A percentile compares a stretch with the other conserved stretches of the same genome.
Evolutionary conservation across 2,797 vertebrate genomes (phyloP).

Genomic region (Cynodonichthys magdalenae): DNA sequence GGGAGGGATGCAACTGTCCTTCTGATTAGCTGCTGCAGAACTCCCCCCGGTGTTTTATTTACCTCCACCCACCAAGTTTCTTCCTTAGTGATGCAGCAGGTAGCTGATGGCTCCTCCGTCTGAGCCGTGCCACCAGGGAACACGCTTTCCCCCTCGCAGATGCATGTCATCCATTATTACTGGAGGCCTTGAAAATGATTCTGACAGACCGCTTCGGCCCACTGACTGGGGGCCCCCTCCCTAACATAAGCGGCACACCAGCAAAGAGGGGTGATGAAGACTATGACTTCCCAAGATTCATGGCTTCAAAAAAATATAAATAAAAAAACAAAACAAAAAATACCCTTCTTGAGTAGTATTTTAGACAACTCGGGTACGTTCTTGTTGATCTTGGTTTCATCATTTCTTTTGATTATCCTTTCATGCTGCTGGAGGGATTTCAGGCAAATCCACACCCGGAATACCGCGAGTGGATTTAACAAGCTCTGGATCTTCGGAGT

Average conservation of each 20-base stretch:
- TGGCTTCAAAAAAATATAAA: conserved; percentile 3
- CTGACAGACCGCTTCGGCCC: conserved; percentile 57
- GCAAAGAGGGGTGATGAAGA: conserved; percentile 63
- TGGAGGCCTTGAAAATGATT: conserved; percentile 64
- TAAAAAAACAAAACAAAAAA: no score
- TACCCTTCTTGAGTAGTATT: no score
- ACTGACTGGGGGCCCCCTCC: conserved; percentile 43
- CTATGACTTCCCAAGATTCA: conserved; percentile 46
- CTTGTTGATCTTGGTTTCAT: conserved; percentile 26
- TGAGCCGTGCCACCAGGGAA: conserved; percentile 47
- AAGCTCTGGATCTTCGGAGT: conserved; percentile 10
- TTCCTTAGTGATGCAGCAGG: conserved; percentile 21
- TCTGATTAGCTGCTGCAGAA: conserved; percentile 40
- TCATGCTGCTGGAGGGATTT: conserved; percentile 17
- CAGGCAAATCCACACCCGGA: conserved; percentile 5
- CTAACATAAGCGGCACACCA: conserved; percentile 56
- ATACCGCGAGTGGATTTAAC: conserved; percentile 22
- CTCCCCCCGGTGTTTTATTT: conserved; percentile 34
- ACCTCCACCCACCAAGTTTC: conserved; percentile 5
- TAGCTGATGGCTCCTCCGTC: conserved; percentile 54
- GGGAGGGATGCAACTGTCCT: conserved; percentile 26
- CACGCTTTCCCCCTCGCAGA: conserved; percentile 53
- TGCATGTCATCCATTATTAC: conserved; percentile 75
- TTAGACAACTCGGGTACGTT: not conserved
- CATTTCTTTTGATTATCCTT: conserved; percentile 1